Evolutionary conservation across 2,888 invertebrate genomes (phyloP), one percentile per base, ranked within the genome.

Genomic region (Eulithis prunata): DNA sequence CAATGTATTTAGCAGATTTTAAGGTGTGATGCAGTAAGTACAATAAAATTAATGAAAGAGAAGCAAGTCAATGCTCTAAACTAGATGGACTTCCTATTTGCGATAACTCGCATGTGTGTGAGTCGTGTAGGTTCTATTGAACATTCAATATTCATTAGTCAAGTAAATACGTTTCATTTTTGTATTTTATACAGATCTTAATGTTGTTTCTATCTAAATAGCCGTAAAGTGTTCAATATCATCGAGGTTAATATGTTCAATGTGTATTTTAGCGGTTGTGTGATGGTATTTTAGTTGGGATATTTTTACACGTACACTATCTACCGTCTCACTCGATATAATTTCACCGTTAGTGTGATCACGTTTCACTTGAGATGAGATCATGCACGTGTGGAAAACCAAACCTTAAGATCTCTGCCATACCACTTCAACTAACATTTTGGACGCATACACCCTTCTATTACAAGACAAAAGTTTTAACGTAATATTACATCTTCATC

Each of bases 1-100:
- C 88, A 87, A 87, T 69, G 58, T 72, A 75, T 56, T 73, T 51
- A 63, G 51, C 70, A 68, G 68, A 77, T 77, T 75, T 74, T 73
- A 63, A 72, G 69, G 72, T 74, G 76, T 75, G 73, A 76, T 77
- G 69, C 74, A 71, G 71, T 58, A 71, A 66, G 72, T 68, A 66
- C 71, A 66, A 75, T 71, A 68, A 75, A 75, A 75, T 7, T 41
- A 12, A 32, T 73, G 69, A 64, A 53, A 60, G 43, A 52, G 52
- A 52, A 49, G 21, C 49, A 5, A 49, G 49, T 49, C 14, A 14
- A 47, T 47, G 10, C 11, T 7, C 21, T 11, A 47, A 8, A 47
- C 21, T 21, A 6, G 21, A 21, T 21, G 21, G 21, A 21, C n/a
- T n/a, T n/a, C 36, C n/a, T 32, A n/a, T 32, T 53, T 53, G 14